Conservation (phyloP, 2,113 vertebrate species). For the Tenebrosternarchus preto region DNA sequence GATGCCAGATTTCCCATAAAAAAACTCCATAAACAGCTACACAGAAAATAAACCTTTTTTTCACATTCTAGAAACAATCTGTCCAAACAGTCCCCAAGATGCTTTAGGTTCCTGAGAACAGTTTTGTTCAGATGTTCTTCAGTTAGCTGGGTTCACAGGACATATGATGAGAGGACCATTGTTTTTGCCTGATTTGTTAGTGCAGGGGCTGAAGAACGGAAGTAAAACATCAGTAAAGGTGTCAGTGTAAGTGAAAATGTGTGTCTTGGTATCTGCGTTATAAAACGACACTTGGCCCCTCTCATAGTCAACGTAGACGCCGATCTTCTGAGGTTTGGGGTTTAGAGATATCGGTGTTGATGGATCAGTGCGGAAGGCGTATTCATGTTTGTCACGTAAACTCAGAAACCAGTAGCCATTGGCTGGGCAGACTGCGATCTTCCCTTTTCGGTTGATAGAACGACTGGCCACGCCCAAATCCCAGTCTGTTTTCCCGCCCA, state of each 20-base stretch:
- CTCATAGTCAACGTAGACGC: constrained; percentile 68
- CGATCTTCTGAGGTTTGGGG: constrained; percentile 54
- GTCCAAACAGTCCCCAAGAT: neutral
- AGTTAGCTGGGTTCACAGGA: constrained; percentile 51
- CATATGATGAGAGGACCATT: constrained; percentile 67
- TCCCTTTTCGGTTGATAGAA: constrained; percentile 70
- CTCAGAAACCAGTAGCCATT: constrained; percentile 77
- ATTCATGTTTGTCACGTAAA: constrained; percentile 66
- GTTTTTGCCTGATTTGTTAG: constrained; percentile 64
- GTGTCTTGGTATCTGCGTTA: constrained; percentile 59
- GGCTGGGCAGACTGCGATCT: constrained; percentile 68
- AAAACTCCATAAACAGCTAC: neutral
- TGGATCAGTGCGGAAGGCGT: constrained; percentile 63
- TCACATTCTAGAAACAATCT: too few relatives aligned
- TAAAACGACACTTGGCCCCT: constrained; percentile 72
- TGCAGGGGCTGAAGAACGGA: constrained; percentile 81
- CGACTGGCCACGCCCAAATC: constrained; percentile 70
- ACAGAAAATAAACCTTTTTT: neutral
- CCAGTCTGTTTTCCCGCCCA: constrained; percentile 75
- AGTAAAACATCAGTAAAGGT: constrained; percentile 70
- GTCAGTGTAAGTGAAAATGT: constrained; percentile 65
- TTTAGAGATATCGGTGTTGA: constrained; percentile 50
- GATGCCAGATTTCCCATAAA: too few relatives aligned
- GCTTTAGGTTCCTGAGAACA: neutral
- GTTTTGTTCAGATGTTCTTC: constrained; percentile 11